A percentile compares a stretch with the other conserved stretches of the same genome.
Conservation (phyloP, 1,140 invertebrate genomes). For the Drosophila athabasca region DNA sequence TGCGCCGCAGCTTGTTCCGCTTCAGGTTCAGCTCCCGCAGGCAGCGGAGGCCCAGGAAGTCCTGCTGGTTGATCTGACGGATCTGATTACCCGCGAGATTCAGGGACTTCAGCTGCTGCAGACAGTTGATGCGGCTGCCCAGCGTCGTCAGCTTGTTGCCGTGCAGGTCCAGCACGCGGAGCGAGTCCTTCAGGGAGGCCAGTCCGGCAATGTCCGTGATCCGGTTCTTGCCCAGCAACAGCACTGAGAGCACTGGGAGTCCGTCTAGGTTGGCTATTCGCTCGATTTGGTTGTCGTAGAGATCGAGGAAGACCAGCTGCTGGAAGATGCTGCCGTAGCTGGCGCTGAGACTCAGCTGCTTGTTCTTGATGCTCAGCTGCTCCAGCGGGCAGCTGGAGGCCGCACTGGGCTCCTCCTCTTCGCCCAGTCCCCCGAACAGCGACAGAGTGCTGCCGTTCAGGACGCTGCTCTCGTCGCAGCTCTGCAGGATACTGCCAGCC, state of each 20-base stretch:
- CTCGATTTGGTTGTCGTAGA: conserved; percentile 97
- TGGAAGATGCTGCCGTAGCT: conserved; percentile 85
- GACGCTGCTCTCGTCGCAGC: conserved; percentile 55
- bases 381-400: conserved; percentile 43
- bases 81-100: conserved; percentile 96
- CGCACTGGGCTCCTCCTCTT: conserved; percentile 60
- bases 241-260: conserved; percentile 91
- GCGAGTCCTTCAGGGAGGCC: conserved; percentile 54
- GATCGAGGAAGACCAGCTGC: conserved; percentile 94
- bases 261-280: conserved; percentile 90
- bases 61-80: conserved; percentile 88
- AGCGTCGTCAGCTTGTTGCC: conserved; percentile 91
- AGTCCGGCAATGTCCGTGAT: conserved; percentile 84
- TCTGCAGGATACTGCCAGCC: conserved; percentile 46
- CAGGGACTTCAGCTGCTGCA: conserved; percentile 92
- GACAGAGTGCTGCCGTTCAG: conserved; percentile 55
- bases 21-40: conserved; percentile 94
- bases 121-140: conserved; percentile 85
- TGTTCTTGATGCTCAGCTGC: conserved; percentile 76
- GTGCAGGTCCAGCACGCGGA: conserved; percentile 93
- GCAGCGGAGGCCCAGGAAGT: conserved; percentile 90
- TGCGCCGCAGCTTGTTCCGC: conserved; percentile 91
- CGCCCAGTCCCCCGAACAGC: conserved; percentile 40
- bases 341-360: conserved; percentile 66
- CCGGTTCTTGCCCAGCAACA: conserved; percentile 95